Evolutionary conservation across 2,113 vertebrate species (phyloP).

Genomic region (Megaleporinus macrocephalus): DNA sequence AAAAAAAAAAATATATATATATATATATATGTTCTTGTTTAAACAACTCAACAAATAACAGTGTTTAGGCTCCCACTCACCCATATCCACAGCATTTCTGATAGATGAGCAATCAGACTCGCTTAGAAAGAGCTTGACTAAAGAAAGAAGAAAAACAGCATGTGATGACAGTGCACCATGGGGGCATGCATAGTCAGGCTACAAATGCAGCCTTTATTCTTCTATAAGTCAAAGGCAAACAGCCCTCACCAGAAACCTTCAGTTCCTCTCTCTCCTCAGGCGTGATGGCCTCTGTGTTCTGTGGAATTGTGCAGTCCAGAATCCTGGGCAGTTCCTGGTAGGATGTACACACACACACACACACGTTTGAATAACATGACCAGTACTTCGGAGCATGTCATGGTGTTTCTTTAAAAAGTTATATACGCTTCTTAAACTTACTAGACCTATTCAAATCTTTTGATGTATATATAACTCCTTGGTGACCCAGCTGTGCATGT

Average conservation of each 20-base stretch:
- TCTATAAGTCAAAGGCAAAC: neutral
- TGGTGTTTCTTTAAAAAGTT: no score
- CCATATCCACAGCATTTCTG: slow-evolving; percentile 87
- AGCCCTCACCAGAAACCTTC: slow-evolving; percentile 91
- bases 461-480: neutral
- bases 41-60: neutral
- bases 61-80: slow-evolving; percentile 75
- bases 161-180: neutral
- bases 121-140: slow-evolving; percentile 92
- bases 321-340: slow-evolving; percentile 84
- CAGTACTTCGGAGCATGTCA: neutral
- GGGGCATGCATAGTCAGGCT: neutral
- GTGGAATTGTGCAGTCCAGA: slow-evolving; percentile 86
- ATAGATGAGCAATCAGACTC: slow-evolving; percentile 84
- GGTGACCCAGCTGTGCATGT: neutral
- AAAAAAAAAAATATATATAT: no score
- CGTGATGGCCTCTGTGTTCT: slow-evolving; percentile 88
- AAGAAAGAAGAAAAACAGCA: slow-evolving; percentile 59
- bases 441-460: neutral
- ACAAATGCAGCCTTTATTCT: neutral
- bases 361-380: slow-evolving; percentile 23
- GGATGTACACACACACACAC: slow-evolving; percentile 60
- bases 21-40: neutral
- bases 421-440: neutral
- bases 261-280: slow-evolving; percentile 96